Percentiles rank a stretch among this genome's conserved stretches.
phyloP scores from a whole-genome alignment of 92 coral and sea anemone species.

The Pocillopora grandis region DNA sequence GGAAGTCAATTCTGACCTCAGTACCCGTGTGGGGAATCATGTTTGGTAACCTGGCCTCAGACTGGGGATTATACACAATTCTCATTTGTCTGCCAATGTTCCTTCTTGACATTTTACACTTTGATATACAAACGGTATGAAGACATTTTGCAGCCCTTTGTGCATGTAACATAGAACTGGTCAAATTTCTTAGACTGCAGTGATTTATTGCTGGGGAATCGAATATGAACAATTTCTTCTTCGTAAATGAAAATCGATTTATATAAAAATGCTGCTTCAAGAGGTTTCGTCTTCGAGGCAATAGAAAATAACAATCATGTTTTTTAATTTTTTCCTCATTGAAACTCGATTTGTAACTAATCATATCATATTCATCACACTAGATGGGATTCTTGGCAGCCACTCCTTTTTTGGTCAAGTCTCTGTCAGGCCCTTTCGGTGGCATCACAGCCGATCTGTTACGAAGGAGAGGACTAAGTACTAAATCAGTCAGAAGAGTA shows the following conservation, averaged over 20 bases:
- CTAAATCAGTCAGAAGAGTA: slow-evolving; percentile 73
- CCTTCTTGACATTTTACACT: slow-evolving; percentile 80
- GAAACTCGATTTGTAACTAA: not conserved
- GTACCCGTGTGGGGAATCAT: slow-evolving; percentile 96
- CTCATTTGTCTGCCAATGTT: slow-evolving; percentile 86
- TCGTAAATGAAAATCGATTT: no score
- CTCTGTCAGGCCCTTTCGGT: slow-evolving; percentile 80
- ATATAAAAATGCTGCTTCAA: no score
- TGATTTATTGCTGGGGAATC: no score
- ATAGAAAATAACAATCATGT: no score
- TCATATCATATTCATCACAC: not conserved
- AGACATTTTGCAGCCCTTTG: no score
- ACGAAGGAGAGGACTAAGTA: slow-evolving; percentile 69
- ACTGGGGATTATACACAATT: slow-evolving; percentile 95
- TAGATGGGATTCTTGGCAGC: slow-evolving; percentile 94
- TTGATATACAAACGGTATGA: slow-evolving; percentile 86
- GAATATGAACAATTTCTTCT: no score
- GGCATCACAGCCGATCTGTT: slow-evolving; percentile 86
- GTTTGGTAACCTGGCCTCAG: slow-evolving; percentile 82
- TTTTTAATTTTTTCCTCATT: not conserved
- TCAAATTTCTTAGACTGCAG: no score
- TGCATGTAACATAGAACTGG: no score
- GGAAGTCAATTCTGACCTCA: slow-evolving; percentile 82
- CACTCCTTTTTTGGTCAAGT: slow-evolving; percentile 84
- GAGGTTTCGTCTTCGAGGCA: no score